Evolutionary conservation across 2,888 invertebrate genomes (phyloP).

Genomic region (Ichneumoninae sp.): DNA sequence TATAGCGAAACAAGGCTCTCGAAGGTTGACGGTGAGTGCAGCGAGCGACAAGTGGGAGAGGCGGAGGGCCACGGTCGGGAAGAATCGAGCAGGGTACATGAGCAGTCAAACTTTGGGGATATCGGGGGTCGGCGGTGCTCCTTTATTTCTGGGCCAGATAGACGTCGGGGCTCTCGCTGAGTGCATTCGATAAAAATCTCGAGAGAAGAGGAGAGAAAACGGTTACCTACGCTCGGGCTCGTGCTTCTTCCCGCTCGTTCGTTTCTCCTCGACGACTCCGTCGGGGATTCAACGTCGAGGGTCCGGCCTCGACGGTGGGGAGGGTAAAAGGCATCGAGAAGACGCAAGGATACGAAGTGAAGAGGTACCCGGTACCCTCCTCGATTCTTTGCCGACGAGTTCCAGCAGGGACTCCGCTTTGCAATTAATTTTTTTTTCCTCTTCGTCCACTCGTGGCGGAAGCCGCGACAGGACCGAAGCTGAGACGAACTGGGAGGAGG

Average conservation of each 20-base stretch:
- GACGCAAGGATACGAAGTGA: slow-evolving; percentile 39
- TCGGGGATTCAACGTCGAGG: slow-evolving; percentile 68
- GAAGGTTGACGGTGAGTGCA: slow-evolving; percentile 61
- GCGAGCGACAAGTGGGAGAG: slow-evolving; percentile 64
- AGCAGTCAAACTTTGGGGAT: slow-evolving; percentile 75
- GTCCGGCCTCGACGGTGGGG: slow-evolving; percentile 44
- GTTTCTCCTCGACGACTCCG: slow-evolving; percentile 70
- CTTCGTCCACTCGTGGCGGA: slow-evolving; percentile 3
- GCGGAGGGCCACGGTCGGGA: slow-evolving; percentile 47
- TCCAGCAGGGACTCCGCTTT: slow-evolving; percentile 35
- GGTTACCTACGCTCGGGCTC: not conserved
- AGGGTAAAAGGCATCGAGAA: slow-evolving; percentile 46
- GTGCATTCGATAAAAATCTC: slow-evolving; percentile 75
- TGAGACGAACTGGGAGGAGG: not conserved
- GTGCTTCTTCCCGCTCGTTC: slow-evolving; percentile 60
- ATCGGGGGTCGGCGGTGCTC: slow-evolving; percentile 54
- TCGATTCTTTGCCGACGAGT: slow-evolving; percentile 20
- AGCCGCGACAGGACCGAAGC: slow-evolving; percentile 28
- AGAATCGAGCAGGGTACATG: slow-evolving; percentile 48
- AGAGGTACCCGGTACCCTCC: slow-evolving; percentile 33
- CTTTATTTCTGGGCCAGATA: slow-evolving; percentile 67
- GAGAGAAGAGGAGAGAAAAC: slow-evolving; percentile 60
- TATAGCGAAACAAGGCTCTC: slow-evolving; percentile 14
- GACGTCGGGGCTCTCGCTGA: slow-evolving; percentile 60
- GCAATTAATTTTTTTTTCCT: slow-evolving; percentile 61